Base-by-base conservation (phyloP, 2,888 invertebrate genomes). In the Peribatodes rhomboidaria region DNA sequence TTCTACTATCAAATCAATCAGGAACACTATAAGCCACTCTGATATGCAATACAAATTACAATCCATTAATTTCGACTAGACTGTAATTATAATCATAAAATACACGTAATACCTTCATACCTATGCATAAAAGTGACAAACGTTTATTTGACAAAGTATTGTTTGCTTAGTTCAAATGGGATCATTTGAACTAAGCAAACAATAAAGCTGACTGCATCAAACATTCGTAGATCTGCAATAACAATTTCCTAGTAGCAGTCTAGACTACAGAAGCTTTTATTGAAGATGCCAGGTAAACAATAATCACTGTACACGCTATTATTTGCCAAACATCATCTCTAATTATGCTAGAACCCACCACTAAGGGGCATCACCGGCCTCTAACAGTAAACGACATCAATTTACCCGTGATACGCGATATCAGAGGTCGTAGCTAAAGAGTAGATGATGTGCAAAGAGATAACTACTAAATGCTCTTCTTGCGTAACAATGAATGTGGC, bases 351-450 rank as follows among this genome's bases (percentile, higher is more conserved):
- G 10, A 53, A 10, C 52, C n/a, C 53, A 14, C 7, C 39, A 37
- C 54, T 63, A 58, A 47, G 58, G 58, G 64, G 49, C 54, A 59
- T 59, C 42, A 64, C 42, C 52, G 39, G 39, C 33, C 52, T 49
- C 35, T 42, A 33, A 41, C 58, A 22, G 20, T 54, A 50, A 61
- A 52, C 42, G 59, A 55, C 59, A 53, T 65, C 60, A 57, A 53
- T 54, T 65, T 42, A 50, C 56, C 56, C 57, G 20, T 57, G 66
- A 61, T 60, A 68, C 62, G 54, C 53, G 65, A 69, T 61, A 68
- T 62, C 59, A 31, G 14, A 44, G 62, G 55, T 57, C 52, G 64
- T 44, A 44, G 35, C 35, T 35, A 13, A 14, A 37, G 33, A 35
- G 50, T 50, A 50, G 13, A 13, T 2, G 18, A 20, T 14, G 8